A percentile compares a stretch with the other conserved stretches of the same genome.
phyloP scores from a whole-genome alignment of 1,140 invertebrate species.

The Trypoxylus dichotomus region DNA sequence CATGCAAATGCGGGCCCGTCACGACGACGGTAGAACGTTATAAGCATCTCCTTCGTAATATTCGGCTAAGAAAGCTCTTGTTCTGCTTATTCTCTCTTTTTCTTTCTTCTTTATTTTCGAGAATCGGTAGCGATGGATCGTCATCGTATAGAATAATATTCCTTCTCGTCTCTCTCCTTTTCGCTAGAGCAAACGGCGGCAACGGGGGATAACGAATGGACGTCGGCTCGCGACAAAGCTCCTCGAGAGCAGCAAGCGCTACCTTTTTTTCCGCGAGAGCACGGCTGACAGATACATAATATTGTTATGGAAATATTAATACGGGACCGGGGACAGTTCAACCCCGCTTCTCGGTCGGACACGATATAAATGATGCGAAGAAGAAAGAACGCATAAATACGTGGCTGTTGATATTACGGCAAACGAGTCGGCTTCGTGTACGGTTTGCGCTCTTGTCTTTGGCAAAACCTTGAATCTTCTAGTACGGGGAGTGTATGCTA shows the following conservation, averaged over 20 bases:
- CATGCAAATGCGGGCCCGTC: background rate
- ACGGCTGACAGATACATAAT: slow-evolving; percentile 48
- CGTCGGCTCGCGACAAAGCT: slow-evolving; percentile 41
- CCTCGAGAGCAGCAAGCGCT: background rate
- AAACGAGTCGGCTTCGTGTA: too few relatives aligned
- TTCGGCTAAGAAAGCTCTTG: background rate
- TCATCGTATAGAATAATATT: slow-evolving; percentile 42
- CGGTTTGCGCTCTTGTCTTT: too few relatives aligned
- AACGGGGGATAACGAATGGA: slow-evolving; percentile 40
- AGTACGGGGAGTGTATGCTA: too few relatives aligned
- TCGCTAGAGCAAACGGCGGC: slow-evolving; percentile 31
- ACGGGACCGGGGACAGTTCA: background rate
- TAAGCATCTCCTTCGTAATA: slow-evolving; percentile 23
- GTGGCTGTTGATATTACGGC: too few relatives aligned
- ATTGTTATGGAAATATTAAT: slow-evolving; percentile 52
- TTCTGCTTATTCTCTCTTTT: background rate
- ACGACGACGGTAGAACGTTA: slow-evolving; percentile 34
- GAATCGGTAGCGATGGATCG: too few relatives aligned
- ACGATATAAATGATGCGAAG: too few relatives aligned
- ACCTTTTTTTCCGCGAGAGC: slow-evolving; percentile 30
- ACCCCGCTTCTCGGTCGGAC: background rate
- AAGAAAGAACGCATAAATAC: too few relatives aligned
- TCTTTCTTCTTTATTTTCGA: background rate
- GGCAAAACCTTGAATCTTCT: too few relatives aligned
- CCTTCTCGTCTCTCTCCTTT: slow-evolving; percentile 43